phyloP scores from a whole-genome alignment of 2,113 vertebrate species.

The Cyphotilapia sp. region DNA sequence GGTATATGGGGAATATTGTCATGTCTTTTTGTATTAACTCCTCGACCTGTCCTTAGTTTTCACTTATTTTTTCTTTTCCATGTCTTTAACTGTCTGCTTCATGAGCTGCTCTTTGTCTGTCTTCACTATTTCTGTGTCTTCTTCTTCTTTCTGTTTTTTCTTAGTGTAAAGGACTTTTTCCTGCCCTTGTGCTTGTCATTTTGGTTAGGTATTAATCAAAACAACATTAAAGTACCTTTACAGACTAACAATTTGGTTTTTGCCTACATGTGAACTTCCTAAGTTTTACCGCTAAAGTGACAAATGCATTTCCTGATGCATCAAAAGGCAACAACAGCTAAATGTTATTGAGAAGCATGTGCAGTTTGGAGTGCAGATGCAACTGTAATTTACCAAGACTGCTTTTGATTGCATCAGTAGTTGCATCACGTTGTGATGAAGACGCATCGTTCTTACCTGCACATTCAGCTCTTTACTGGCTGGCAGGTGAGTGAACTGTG shows the following conservation, averaged over 20 bases:
- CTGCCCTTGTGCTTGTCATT: not conserved
- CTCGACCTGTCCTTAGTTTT: fast-evolving
- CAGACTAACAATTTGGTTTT: not conserved
- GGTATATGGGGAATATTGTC: not conserved
- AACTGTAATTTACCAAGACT: not conserved
- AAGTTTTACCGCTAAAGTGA: not conserved
- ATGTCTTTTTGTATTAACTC: not conserved
- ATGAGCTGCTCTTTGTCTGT: not conserved
- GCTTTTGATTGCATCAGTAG: not conserved
- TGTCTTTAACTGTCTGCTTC: not conserved
- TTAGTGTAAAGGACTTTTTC: not conserved
- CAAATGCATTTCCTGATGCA: not conserved
- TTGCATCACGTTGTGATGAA: not conserved
- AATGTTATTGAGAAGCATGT: not conserved
- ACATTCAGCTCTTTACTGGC: constrained; percentile 66
- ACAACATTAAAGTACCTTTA: not conserved
- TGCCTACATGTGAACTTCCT: not conserved
- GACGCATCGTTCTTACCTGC: constrained; percentile 60
- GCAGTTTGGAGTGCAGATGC: fast-evolving
- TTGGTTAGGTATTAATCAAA: not conserved
- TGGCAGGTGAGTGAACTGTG: constrained; percentile 75
- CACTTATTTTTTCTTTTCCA: not conserved
- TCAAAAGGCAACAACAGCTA: not conserved
- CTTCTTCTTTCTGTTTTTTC: not conserved
- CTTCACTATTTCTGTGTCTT: not conserved